A percentile compares a stretch with the other conserved stretches of the same genome.
phyloP scores from a whole-genome alignment of 2,113 vertebrate species.

The Montifringilla adamsi region DNA sequence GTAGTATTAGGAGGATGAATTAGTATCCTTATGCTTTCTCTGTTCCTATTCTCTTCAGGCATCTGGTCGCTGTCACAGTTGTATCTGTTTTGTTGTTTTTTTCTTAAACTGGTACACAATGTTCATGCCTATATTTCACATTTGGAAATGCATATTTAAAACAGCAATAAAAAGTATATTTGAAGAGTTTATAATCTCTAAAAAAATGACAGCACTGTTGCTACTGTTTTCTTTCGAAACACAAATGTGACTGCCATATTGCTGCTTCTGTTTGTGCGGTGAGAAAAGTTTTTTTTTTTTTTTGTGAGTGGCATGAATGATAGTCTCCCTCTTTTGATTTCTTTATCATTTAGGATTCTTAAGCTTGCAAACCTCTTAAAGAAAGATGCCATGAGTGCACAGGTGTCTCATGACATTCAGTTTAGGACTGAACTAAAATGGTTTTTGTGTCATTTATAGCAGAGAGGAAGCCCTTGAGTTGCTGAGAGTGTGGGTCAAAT shows the following conservation, averaged over 20 bases:
- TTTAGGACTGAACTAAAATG: conserved; percentile 83
- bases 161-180: conserved; percentile 87
- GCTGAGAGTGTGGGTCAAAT: background rate
- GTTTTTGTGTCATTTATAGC: conserved; percentile 85
- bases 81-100: background rate
- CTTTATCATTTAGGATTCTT: conserved; percentile 86
- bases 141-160: conserved; percentile 91
- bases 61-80: background rate
- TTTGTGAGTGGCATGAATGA: conserved; percentile 84
- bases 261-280: conserved; percentile 86
- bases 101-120: conserved; percentile 75
- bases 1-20: background rate
- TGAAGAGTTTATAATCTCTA: conserved; percentile 87
- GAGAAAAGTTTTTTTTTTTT: conserved; percentile 84
- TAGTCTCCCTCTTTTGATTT: conserved; percentile 76
- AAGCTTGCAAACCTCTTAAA: conserved; percentile 91
- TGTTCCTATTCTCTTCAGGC: background rate
- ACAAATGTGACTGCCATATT: conserved; percentile 94
- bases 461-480: conserved; percentile 78
- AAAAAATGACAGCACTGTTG: conserved; percentile 89
- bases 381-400: conserved; percentile 75
- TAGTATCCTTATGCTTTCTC: background rate
- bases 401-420: conserved; percentile 72
- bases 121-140: conserved; percentile 83
- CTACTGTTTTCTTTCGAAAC: conserved; percentile 89